Evolutionary conservation across 2,113 vertebrate species (phyloP).

Genomic region (Pelmatolapia mariae): DNA sequence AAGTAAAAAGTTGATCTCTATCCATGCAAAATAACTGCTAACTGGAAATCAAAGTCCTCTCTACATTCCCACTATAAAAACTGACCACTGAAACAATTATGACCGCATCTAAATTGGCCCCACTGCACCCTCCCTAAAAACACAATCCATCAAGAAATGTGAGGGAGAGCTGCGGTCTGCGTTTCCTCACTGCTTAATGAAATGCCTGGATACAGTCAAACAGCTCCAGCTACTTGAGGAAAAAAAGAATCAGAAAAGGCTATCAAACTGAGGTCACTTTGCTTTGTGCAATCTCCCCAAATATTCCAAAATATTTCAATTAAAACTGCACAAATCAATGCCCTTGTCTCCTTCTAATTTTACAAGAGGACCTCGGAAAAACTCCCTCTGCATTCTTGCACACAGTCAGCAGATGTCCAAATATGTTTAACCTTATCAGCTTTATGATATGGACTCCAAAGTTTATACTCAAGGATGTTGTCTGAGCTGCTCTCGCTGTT

Average conservation of each 20-base stretch:
- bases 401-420: neutral
- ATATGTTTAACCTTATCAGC: neutral
- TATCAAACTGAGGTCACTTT: slow-evolving; percentile 7
- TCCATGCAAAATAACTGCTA: slow-evolving; percentile 22
- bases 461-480: neutral
- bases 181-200: slow-evolving; percentile 39
- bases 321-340: slow-evolving; percentile 21
- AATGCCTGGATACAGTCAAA: slow-evolving; percentile 27
- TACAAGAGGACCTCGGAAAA: neutral
- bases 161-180: slow-evolving; percentile 29
- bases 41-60: slow-evolving; percentile 18
- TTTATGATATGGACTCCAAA: neutral
- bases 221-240: neutral
- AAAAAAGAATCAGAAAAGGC: neutral
- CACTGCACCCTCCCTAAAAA: slow-evolving; percentile 18
- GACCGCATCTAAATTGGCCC: slow-evolving; percentile 29
- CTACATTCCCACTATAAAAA: slow-evolving; percentile 36
- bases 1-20: slow-evolving; percentile 1
- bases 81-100: slow-evolving; percentile 45
- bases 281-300: neutral
- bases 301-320: slow-evolving; percentile 10
- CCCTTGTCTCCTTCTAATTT: neutral
- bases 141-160: slow-evolving; percentile 26
- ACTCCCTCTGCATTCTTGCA: slow-evolving; percentile 5
- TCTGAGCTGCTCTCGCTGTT: neutral